A percentile compares a stretch with the other conserved stretches of the same genome.
Evolutionary conservation across 2,797 vertebrate species (phyloP).

Genomic region (Calcarius lapponicus): DNA sequence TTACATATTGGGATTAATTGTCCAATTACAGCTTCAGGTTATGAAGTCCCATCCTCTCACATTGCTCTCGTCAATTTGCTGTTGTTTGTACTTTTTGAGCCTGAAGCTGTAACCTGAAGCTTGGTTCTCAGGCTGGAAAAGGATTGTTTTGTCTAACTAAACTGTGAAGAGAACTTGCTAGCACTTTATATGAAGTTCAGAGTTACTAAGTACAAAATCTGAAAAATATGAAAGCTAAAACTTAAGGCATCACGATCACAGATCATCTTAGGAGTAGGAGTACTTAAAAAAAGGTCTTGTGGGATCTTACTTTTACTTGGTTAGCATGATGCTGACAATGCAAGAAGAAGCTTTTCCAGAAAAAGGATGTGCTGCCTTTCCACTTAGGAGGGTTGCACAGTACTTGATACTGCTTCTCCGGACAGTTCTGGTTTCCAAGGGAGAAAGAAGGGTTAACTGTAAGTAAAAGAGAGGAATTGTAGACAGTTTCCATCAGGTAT

Average conservation of each 20-base stretch:
- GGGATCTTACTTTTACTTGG: accelerated
- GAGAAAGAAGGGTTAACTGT: neutral
- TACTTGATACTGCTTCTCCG: neutral
- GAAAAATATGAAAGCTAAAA: neutral
- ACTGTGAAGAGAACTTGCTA: neutral
- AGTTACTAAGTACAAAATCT: neutral
- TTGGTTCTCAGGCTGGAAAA: neutral
- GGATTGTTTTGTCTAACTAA: neutral
- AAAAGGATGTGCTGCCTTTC: neutral
- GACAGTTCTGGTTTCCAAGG: neutral
- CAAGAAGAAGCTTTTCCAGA: neutral
- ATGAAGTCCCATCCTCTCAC: neutral
- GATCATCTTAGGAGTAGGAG: neutral
- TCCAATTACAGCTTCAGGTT: neutral
- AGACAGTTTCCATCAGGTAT: neutral
- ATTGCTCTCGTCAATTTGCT: neutral
- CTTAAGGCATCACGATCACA: neutral
- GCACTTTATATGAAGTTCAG: neutral
- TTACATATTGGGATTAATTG: neutral
- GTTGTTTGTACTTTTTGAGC: neutral
- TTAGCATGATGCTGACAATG: neutral
- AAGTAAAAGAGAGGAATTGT: neutral
- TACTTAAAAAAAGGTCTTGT: neutral
- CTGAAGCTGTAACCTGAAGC: neutral
- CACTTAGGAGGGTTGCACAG: neutral